Evolutionary conservation across 2,113 vertebrate species (phyloP).

Genomic region (Syngnathus typhle): DNA sequence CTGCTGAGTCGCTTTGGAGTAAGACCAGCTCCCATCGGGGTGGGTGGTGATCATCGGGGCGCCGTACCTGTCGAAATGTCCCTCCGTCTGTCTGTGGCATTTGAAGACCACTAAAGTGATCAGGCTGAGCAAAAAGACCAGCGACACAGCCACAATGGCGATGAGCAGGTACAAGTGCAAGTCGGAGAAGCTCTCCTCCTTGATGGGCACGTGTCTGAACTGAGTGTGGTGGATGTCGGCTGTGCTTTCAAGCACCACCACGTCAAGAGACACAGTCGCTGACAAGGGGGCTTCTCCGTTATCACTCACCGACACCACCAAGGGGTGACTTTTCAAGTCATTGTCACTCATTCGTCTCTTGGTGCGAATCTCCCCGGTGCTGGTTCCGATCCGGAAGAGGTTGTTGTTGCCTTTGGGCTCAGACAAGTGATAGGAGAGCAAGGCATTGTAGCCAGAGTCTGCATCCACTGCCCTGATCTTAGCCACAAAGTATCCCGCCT

Average conservation of each 20-base stretch:
- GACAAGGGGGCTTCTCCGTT: constrained; percentile 72
- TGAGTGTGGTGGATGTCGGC: constrained; percentile 56
- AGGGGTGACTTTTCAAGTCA: constrained; percentile 72
- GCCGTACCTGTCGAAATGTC: too few species aligned
- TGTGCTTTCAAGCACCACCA: constrained; percentile 70
- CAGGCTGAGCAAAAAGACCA: too few species aligned
- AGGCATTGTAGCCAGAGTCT: constrained; percentile 31
- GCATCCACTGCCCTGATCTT: constrained; percentile 42
- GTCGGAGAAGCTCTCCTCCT: neutral
- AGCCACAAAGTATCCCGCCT: constrained; percentile 36
- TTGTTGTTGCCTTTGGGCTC: constrained; percentile 50
- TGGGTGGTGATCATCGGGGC: too few species aligned
- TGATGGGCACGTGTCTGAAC: neutral
- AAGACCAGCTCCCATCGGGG: too few species aligned
- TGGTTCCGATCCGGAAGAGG: constrained; percentile 52
- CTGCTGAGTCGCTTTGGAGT: constrained; percentile 6
- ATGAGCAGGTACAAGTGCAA: too few species aligned
- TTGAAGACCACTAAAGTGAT: too few species aligned
- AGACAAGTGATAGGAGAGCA: constrained; percentile 54
- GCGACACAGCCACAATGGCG: too few species aligned
- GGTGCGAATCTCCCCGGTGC: constrained; percentile 54
- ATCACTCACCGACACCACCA: constrained; percentile 73
- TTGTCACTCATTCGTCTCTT: constrained; percentile 66
- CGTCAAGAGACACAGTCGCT: constrained; percentile 68
- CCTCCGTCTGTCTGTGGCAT: too few species aligned